Evolutionary conservation across 2,113 vertebrate genomes (phyloP), one percentile per base, ranked within the genome.

Genomic region (Ictalurus furcatus): DNA sequence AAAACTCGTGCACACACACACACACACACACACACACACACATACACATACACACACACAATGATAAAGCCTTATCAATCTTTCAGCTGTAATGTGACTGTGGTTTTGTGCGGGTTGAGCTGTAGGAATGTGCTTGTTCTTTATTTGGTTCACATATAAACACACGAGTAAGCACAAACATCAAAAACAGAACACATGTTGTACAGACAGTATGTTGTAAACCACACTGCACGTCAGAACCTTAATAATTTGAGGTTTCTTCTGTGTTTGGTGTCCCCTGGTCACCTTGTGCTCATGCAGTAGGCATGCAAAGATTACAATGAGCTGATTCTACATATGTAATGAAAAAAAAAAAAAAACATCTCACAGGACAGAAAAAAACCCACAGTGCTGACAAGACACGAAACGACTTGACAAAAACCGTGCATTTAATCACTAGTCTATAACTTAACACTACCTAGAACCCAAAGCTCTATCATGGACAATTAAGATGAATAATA

Each of bases 111-210:
- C 9, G 12, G 34, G 63, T 30, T 19, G 48, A 71, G 11, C 6
- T n/a, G 40, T 37, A 76, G 71, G 79, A 90, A 89, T 81, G 84
- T 54, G 13, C 34, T 61, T 37, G 16, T 37, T 44, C 54, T 87
- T 65, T n/a, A 76, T 30, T 61, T 12, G 40, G n/a, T 40, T 73
- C 0, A 4, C 1, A 21, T 37, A 44, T 40, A 71, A 59, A 59
- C 52, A 71, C 13, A 54, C 52, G 12, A 30, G 23, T 37, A 48
- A 74, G 37, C 52, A 84, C 23, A 61, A 34, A 48, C 67, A 58
- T 21, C n/a, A 71, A 73, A 88, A 81, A 69, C 76, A 56, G 61
- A 58, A 44, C 23, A 37, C 52, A 59, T 59, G 80, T 28, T 80
- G 78, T 19, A n/a, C n/a, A 13, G 21, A 23, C 25, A 52, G 48